Evolutionary conservation across 2,113 vertebrate genomes (phyloP), one percentile per base, ranked within the genome.

Genomic region (Silurus glanis): DNA sequence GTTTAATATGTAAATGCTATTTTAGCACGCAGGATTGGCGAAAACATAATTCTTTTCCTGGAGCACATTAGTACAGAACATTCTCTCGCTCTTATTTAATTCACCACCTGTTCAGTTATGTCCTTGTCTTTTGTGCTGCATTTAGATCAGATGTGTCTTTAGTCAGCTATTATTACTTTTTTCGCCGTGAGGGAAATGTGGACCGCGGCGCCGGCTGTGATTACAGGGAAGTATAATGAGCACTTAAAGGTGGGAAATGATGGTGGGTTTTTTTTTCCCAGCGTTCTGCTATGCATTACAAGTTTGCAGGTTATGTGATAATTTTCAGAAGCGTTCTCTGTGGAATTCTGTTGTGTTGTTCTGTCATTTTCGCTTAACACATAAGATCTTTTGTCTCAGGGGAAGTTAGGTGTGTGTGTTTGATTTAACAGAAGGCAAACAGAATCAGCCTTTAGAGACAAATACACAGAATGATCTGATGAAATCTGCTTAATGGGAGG

Each of bases 71-170:
- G 16, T 61, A 51, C 64, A 45, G 80, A 59, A 25, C 19, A 62
- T 81, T 47, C 21, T 80, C 25, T 80, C n/a, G 47, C 79, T 47
- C 58, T 81, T 1, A 23, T 62, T 45, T 81, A 81, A 62, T 49
- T 62, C 79, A 62, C 79, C 79, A 81, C 37, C 56, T 81, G 79
- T 81, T 81, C 58, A 23, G 79, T 81, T 61, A n/a, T n/a, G 28
- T 47, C 37, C 79, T 47, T 62, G 37, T 81, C 37, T 0, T 81
- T 81, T 62, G 79, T 49, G 9, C 6, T 45, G 58, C 2, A 37
- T 62, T 81, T 62, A 61, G 79, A 81, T 81, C 79, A 62, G 58
- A 80, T 59, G 19, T 56, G 55, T 79, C 76, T 79, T 79, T 79
- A 37, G 76, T 79, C 51, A 53, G 76, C 53, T 80, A 37, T 80